Evolutionary conservation across 23 tunicate genomes (phyloP), one percentile per base, ranked within the genome.

Genomic region (Aplidium turbinatum): DNA sequence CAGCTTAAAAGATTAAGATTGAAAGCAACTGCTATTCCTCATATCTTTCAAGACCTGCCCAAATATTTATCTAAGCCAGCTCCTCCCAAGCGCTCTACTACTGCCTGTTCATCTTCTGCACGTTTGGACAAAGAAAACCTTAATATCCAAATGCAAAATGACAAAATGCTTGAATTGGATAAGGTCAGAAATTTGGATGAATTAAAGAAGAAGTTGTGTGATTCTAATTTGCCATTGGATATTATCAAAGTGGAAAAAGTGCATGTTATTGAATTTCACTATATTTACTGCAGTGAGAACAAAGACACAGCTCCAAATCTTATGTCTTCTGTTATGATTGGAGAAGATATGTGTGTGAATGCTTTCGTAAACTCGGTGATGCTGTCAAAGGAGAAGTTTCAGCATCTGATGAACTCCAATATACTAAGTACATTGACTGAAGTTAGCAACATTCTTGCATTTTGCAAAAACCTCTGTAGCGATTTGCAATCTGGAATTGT

Each of bases 381-480:
- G n/a, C 67, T 60, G 36, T 38, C 67, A 28, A 60, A 60, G 6
- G n/a, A 19, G 5, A 60, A 4, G 67, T 60, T 29, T 30, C 9
- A 27, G 22, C 67, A 29, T 29, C 31, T 60, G n/a, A 60, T 29
- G 67, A 60, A 29, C 5, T 3, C 30, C 6, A 6, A 28, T 60
- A 5, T 6, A 5, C 7, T 60, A 4, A 60, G n/a, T 60, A 30
- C 35, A 5, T n/a, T 24, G 9, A 60, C 35, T 24, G 67, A 60
- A 29, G 7, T 60, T 29, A 5, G 36, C 35, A 60, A 60, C 36
- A 53, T 60, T 29, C 34, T 29, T 60, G 67, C 67, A 4, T 60
- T 60, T 60, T 60, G 67, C 36, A 60, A 60, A 60, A 60, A 29
- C 22, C 67, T 60, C 22, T 26, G 35, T n/a, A 29, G 22, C 7